Conservation (phyloP, 2,888 invertebrate species). For the Epiperipatus broadwayi region DNA sequence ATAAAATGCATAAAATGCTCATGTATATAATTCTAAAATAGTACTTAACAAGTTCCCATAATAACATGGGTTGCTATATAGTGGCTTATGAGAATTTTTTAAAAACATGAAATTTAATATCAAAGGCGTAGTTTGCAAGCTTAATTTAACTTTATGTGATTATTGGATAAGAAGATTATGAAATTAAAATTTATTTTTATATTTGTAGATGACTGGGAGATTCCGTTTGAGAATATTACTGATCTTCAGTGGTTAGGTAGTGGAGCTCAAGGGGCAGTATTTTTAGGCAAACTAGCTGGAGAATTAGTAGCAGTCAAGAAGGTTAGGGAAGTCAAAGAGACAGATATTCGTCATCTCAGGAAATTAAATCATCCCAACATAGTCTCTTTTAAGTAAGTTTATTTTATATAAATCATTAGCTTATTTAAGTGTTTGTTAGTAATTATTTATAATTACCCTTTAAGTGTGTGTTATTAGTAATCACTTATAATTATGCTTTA, state of each 20-base stretch:
- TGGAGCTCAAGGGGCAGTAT: slow-evolving; percentile 90
- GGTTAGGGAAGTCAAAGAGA: slow-evolving; percentile 72
- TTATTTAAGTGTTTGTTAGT: slow-evolving; percentile 13
- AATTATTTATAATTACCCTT: slow-evolving; percentile 16
- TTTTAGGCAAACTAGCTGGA: slow-evolving; percentile 52
- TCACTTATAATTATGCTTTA: slow-evolving; percentile 25
- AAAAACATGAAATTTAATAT: too few species aligned
- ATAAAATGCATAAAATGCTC: too few species aligned
- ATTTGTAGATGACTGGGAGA: slow-evolving; percentile 67
- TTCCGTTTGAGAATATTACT: slow-evolving; percentile 71
- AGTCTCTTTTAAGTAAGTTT: slow-evolving; percentile 47
- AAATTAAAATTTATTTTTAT: slow-evolving; percentile 13
- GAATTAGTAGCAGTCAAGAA: slow-evolving; percentile 90
- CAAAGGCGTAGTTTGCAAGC: too few species aligned
- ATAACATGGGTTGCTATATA: too few species aligned
- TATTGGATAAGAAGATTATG: too few species aligned
- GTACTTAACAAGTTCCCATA: too few species aligned
- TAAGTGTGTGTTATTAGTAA: slow-evolving; percentile 66
- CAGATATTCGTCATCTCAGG: slow-evolving; percentile 71
- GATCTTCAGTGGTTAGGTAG: slow-evolving; percentile 78
- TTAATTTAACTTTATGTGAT: too few species aligned
- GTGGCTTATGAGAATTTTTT: too few species aligned
- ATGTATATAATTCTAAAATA: too few species aligned
- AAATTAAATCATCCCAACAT: slow-evolving; percentile 91
- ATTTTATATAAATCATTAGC: background rate